A percentile compares a stretch with the other conserved stretches of the same genome.
Evolutionary conservation across 2,888 invertebrate genomes (phyloP).

Genomic region (Coenonympha arcania): DNA sequence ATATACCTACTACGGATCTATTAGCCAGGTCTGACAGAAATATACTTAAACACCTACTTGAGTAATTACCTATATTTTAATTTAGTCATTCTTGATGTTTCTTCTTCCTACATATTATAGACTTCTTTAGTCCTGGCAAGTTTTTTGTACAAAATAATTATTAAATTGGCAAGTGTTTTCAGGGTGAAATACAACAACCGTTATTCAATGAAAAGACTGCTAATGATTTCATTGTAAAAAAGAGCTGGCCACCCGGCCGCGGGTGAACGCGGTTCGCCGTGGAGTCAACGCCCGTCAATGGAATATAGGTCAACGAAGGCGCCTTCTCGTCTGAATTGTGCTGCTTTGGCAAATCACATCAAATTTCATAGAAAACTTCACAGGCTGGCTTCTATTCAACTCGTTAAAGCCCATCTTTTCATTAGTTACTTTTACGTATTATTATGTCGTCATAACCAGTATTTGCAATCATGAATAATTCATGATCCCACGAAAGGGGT

Average conservation of each 20-base stretch:
- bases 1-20: too few relatives aligned
- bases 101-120: too few relatives aligned
- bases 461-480: constrained; percentile 50
- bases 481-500: constrained; percentile 45
- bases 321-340: constrained; percentile 66
- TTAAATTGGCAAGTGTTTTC: neutral
- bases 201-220: constrained; percentile 15
- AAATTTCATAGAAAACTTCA: constrained; percentile 41
- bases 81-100: too few relatives aligned
- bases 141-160: too few relatives aligned
- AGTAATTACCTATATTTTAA: too few relatives aligned
- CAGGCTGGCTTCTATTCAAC: constrained; percentile 24
- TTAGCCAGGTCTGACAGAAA: too few relatives aligned
- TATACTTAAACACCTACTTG: too few relatives aligned
- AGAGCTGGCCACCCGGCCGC: constrained; percentile 16
- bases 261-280: constrained; percentile 33
- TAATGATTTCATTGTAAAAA: constrained; percentile 23
- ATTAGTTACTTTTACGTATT: too few relatives aligned
- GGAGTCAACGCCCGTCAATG: constrained; percentile 62
- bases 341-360: constrained; percentile 44
- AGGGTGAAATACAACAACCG: constrained; percentile 17
- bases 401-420: constrained; percentile 38
- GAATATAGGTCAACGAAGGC: constrained; percentile 71
- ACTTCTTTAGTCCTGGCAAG: too few relatives aligned
- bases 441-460: constrained; percentile 42